These are phyloP conservation scores for Agelastica alni DNA, from an alignment of 2,888 invertebrate species.

Conservation along the genomic window DNA sequence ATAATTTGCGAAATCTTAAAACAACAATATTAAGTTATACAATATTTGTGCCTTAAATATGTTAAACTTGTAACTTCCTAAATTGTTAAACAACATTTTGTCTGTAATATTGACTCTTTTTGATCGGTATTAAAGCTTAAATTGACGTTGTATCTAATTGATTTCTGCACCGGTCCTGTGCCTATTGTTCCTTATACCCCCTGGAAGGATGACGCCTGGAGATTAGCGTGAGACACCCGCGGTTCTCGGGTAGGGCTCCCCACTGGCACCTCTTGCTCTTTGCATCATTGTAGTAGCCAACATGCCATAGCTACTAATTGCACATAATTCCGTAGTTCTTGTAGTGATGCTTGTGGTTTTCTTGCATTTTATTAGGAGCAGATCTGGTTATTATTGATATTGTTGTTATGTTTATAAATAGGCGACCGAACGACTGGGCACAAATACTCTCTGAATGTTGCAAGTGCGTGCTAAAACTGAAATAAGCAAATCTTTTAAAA, in stretches of 20 bases:
- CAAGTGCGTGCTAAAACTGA: too few species aligned
- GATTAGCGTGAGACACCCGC: constrained; percentile 37
- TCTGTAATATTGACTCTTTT: too few species aligned
- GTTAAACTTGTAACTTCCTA: too few species aligned
- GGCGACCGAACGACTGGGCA: too few species aligned
- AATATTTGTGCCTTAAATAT: too few species aligned
- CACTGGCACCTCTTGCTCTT: constrained; percentile 24
- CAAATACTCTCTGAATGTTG: too few species aligned
- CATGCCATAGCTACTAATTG: constrained; percentile 32
- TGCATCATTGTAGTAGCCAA: constrained; percentile 33
- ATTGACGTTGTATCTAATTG: background rate
- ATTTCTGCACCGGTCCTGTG: constrained; percentile 15
- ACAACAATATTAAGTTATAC: too few species aligned
- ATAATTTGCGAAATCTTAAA: too few species aligned
- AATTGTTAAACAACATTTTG: too few species aligned
- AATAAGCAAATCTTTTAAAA: too few species aligned
- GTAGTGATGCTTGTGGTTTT: constrained; percentile 13
- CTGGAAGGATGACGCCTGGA: constrained; percentile 27
- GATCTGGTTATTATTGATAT: constrained; percentile 15
- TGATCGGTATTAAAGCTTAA: background rate
- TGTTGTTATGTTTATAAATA: too few species aligned
- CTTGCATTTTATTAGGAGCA: constrained; percentile 10
- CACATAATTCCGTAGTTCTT: constrained; percentile 21
- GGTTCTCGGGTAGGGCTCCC: constrained; percentile 17
- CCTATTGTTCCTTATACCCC: constrained; percentile 26